These are phyloP conservation scores for Sebastes schlegelii DNA, from an alignment of 2,113 vertebrate species.

Conservation along the genomic window DNA sequence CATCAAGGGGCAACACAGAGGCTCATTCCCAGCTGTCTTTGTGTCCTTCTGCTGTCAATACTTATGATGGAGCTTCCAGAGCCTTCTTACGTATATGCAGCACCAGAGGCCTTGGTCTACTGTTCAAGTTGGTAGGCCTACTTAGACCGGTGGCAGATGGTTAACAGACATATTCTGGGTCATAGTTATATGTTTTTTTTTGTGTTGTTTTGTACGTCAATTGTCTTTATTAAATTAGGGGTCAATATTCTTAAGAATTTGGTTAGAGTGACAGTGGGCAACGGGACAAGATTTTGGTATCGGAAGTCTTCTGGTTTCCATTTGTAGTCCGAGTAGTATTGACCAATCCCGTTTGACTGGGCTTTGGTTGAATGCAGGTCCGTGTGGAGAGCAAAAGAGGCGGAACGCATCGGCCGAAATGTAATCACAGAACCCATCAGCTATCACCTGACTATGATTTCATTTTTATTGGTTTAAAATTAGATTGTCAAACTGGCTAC, in stretches of 20 bases:
- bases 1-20: conserved; percentile 2
- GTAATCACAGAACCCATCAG: too few relatives aligned
- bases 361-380: neutral
- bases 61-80: neutral
- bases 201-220: neutral
- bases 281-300: too few relatives aligned
- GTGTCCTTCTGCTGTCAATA: conserved; percentile 38
- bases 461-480: neutral
- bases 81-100: neutral
- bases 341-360: neutral
- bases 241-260: neutral
- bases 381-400: neutral
- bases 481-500: neutral
- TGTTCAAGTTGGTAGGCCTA: neutral
- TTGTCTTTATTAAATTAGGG: neutral
- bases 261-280: too few relatives aligned
- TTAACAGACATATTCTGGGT: neutral
- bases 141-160: neutral
- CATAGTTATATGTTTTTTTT: neutral
- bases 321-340: neutral
- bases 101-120: neutral
- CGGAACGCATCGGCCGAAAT: neutral
- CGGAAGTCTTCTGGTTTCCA: neutral
- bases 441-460: neutral
- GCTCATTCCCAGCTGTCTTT: conserved; percentile 60